A percentile compares a stretch with the other conserved stretches of the same genome.
Conservation (phyloP, 2,888 invertebrate species). For the Erebia epiphron region DNA sequence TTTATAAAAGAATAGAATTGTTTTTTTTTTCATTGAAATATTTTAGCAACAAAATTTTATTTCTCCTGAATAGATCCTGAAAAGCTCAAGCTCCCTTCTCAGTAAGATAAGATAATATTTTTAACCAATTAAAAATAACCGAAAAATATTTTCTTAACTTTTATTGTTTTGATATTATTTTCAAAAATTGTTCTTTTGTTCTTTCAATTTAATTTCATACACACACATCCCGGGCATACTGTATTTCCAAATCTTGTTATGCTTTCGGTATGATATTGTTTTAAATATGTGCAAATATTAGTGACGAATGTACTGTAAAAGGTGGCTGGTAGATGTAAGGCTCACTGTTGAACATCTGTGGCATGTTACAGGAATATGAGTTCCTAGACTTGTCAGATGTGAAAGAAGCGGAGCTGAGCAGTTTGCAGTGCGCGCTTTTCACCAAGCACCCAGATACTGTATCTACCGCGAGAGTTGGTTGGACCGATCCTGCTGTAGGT, state of each 20-base stretch:
- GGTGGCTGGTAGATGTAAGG: conserved; percentile 35
- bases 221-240: no score
- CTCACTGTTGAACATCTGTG: conserved; percentile 52
- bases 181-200: no score
- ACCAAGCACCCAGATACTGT: conserved; percentile 61
- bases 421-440: conserved; percentile 84
- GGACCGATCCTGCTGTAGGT: conserved; percentile 70
- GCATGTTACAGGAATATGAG: conserved; percentile 84
- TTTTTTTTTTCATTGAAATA: no score
- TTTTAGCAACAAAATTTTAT: no score
- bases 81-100: no score
- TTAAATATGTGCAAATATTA: conserved; percentile 26
- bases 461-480: conserved; percentile 57
- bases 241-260: neutral
- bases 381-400: conserved; percentile 89
- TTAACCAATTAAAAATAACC: no score
- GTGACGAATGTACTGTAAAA: conserved; percentile 37
- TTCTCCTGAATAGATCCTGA: no score
- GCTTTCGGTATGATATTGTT: neutral
- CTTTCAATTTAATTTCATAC: no score
- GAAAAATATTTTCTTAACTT: no score
- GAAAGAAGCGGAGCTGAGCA: conserved; percentile 86
- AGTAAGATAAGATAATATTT: no score
- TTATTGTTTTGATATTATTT: no score
- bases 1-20: no score